Evolutionary conservation across 2,113 vertebrate species (phyloP).

Genomic region (Origma solitaria): DNA sequence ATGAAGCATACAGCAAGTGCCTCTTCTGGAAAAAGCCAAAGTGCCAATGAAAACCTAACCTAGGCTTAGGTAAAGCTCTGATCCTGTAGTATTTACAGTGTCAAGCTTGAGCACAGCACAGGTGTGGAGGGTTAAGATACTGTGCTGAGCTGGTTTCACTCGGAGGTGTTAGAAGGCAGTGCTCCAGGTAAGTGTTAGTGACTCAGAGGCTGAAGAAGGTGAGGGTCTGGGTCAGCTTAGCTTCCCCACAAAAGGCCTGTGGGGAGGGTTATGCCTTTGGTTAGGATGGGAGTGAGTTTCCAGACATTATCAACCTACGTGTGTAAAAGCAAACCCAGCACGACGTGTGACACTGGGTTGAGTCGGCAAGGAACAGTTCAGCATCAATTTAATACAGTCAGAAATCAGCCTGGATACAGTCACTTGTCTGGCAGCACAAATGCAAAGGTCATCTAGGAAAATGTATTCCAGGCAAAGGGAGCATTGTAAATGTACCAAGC

Average conservation of each 20-base stretch:
- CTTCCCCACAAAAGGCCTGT: neutral
- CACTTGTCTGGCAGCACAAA: neutral
- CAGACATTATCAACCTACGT: neutral
- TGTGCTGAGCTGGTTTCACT: neutral
- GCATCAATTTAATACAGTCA: neutral
- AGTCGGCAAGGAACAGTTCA: neutral
- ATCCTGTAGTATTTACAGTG: neutral
- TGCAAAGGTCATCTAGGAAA: neutral
- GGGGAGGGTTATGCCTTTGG: neutral
- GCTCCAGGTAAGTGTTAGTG: neutral
- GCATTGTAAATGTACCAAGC: neutral
- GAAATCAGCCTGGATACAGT: neutral
- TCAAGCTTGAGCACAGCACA: neutral
- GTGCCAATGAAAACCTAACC: neutral
- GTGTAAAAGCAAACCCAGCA: neutral
- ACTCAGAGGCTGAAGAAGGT: neutral
- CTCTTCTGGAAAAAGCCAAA: neutral
- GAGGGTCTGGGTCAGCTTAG: neutral
- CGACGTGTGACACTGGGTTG: rapidly evolving
- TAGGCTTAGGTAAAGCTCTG: neutral
- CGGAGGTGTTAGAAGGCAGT: neutral
- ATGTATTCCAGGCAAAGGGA: neutral
- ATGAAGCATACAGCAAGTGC: neutral
- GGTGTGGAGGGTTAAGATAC: neutral
- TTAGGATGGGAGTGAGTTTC: neutral